These are phyloP conservation scores for Hypsopygia costalis DNA, from an alignment of 2,888 invertebrate species.

Conservation along the genomic window DNA sequence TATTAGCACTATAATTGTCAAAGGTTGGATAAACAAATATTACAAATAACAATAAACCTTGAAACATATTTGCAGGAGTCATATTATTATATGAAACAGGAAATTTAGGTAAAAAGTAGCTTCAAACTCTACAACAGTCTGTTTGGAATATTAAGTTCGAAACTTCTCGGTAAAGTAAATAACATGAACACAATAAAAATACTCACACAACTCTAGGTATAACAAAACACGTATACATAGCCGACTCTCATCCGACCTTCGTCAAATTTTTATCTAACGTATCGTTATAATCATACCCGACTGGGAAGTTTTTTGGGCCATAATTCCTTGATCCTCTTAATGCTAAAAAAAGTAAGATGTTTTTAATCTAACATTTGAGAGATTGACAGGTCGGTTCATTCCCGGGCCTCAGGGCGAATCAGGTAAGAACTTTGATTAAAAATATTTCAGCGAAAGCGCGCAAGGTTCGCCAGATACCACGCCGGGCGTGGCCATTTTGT, in stretches of 20 bases:
- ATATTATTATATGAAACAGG: too few relatives aligned
- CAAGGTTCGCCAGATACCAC: slow-evolving; percentile 34
- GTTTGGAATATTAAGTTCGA: too few relatives aligned
- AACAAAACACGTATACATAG: slow-evolving; percentile 18
- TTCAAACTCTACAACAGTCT: too few relatives aligned
- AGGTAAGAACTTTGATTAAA: slow-evolving; percentile 79
- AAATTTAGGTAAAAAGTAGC: too few relatives aligned
- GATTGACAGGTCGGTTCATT: slow-evolving; percentile 77
- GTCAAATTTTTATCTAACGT: slow-evolving; percentile 75
- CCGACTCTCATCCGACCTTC: slow-evolving; percentile 52
- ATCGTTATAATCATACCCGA: slow-evolving; percentile 71
- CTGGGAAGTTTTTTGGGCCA: slow-evolving; percentile 28
- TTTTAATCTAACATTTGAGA: slow-evolving; percentile 78
- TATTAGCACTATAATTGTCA: too few relatives aligned
- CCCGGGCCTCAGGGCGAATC: slow-evolving; percentile 52
- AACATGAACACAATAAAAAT: background rate
- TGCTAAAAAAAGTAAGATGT: slow-evolving; percentile 72
- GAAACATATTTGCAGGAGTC: too few relatives aligned
- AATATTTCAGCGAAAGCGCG: slow-evolving; percentile 73
- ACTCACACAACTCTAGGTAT: slow-evolving; percentile 11
- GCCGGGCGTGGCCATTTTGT: slow-evolving; percentile 34
- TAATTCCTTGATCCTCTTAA: slow-evolving; percentile 75
- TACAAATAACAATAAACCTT: too few relatives aligned
- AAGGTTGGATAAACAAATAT: too few relatives aligned
- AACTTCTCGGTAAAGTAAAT: background rate